phyloP scores from a whole-genome alignment of 2,888 invertebrate species.

The Entomobrya proxima region DNA sequence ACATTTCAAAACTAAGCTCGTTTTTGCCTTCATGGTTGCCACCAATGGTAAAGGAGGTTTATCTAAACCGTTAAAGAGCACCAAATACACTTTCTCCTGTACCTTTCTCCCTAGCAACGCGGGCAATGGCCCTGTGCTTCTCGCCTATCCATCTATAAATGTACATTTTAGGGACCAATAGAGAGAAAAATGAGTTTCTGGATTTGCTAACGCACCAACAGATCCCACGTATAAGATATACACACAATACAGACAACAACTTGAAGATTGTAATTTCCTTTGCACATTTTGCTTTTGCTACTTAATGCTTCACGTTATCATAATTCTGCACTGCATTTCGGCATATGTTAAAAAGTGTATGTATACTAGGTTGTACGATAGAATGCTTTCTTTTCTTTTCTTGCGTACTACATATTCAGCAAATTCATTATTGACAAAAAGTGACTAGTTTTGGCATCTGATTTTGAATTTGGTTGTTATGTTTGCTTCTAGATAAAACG shows the following conservation, averaged over 20 bases:
- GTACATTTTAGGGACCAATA: background rate
- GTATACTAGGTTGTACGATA: background rate
- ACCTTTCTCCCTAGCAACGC: background rate
- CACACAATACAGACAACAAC: background rate
- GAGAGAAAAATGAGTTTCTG: conserved; percentile 40
- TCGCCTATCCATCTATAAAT: background rate
- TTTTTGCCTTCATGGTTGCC: background rate
- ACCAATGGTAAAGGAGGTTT: conserved; percentile 24
- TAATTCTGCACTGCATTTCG: background rate
- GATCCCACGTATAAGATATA: too few species aligned
- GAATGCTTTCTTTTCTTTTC: background rate
- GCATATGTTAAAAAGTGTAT: background rate
- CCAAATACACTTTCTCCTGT: background rate
- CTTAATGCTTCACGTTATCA: conserved; percentile 2
- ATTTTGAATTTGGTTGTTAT: too few species aligned
- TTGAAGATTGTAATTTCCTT: conserved; percentile 2
- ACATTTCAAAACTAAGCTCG: conserved; percentile 44
- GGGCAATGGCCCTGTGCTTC: conserved; percentile 17
- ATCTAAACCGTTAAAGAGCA: conserved; percentile 9
- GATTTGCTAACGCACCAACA: conserved; percentile 22
- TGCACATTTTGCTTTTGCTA: conserved; percentile 8
- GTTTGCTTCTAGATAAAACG: too few species aligned
- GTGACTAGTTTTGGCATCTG: too few species aligned
- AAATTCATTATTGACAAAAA: too few species aligned
- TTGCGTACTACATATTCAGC: too few species aligned